Evolutionary conservation across 37 sponge, comb jelly and placozoan species (phyloP), one percentile per base, ranked within the genome.

Genomic region (Diacarnus erythraeanus): DNA sequence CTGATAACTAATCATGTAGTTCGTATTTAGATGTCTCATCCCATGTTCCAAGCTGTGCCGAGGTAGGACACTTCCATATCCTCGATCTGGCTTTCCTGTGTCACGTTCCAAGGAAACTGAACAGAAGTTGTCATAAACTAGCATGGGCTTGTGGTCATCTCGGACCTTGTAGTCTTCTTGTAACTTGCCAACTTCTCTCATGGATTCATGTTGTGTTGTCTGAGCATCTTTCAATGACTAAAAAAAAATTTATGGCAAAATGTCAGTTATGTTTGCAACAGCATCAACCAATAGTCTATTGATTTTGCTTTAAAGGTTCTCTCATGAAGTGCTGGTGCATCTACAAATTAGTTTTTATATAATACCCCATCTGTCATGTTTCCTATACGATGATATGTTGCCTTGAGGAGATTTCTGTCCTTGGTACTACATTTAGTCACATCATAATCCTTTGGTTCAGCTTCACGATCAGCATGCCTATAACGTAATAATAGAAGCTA

Each of bases 371-470:
- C 81, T 43, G 74, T 39, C 22, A 69, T 29, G 51, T 67, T 76
- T 23, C 93, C 83, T 33, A 84, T 78, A 20, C 73, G 64, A 10
- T 67, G 37, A 73, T 85, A 96, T 1, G 97, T 96, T 1, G 91
- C 85, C 64, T 71, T 90, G 47, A 83, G 81, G 25, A 96, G 82
- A 67, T 96, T 68, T 57, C 87, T 81, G 10, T 92, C 82, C 0
- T 41, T 68, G 64, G 59, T 68, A 20, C 33, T 42, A 15, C 39
- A 30, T 6, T 59, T 29, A 77, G 57, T 69, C 47, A 90, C 78
- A 74, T 93, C 94, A 75, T 96, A 96, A 74, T 96, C 88, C 69
- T 93, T 96, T 0, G 97, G 97, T 60, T 96, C 97, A 21, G 97
- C 83, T 68, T 96, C 97, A 67, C 94, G 77, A 67, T 83, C 88